A percentile compares a stretch with the other conserved stretches of the same genome.
Conservation (phyloP, 2,888 invertebrate species). For the Xylota sylvarum region DNA sequence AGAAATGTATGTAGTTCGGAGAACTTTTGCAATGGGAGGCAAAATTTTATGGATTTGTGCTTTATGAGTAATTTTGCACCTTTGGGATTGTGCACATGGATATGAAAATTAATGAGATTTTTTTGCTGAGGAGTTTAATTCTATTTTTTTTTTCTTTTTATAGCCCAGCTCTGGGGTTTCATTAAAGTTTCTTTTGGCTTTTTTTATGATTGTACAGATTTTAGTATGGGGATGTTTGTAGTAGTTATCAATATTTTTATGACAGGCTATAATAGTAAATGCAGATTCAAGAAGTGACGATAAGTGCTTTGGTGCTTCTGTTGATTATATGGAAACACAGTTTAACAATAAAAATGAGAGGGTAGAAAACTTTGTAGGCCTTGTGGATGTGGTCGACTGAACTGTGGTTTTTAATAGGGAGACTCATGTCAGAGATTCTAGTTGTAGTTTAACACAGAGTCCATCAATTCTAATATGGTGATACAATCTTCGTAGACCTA, state of each 20-base stretch:
- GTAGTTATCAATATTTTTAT: conserved; percentile 10
- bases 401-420: no score
- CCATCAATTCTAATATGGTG: no score
- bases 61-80: conserved; percentile 43
- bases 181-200: neutral
- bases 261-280: neutral
- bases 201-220: neutral
- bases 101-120: conserved; percentile 23
- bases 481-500: no score
- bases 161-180: neutral
- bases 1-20: conserved; percentile 2
- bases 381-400: no score
- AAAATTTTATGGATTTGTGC: conserved; percentile 32
- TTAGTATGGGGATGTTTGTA: neutral
- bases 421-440: no score
- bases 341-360: neutral
- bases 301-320: conserved; percentile 2
- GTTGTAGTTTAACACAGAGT: no score
- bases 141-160: conserved; percentile 2
- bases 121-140: neutral
- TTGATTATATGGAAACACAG: neutral
- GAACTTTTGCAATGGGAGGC: conserved; percentile 9
- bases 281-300: neutral
- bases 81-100: neutral
- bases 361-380: no score